phyloP scores from a whole-genome alignment of 2,888 invertebrate genomes.

The Hypsopygia costalis region DNA sequence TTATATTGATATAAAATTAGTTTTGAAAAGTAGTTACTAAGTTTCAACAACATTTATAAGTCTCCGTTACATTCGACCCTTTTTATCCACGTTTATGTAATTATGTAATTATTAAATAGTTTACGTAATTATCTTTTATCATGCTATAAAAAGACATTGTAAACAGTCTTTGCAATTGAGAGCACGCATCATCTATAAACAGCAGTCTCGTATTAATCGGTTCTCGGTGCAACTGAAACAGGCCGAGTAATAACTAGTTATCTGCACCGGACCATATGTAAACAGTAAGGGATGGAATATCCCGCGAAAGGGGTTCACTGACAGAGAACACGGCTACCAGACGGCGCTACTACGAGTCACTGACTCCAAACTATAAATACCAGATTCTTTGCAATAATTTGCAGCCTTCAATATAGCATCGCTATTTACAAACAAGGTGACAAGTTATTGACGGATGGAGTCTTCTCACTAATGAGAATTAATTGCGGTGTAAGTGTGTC shows the following conservation, averaged over 20 bases:
- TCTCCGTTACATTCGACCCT: too few species aligned
- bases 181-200: neutral
- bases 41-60: too few species aligned
- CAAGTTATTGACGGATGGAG: slow-evolving; percentile 57
- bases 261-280: slow-evolving; percentile 8
- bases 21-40: too few species aligned
- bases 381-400: slow-evolving; percentile 46
- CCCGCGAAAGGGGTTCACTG: slow-evolving; percentile 33
- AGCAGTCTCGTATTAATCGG: neutral
- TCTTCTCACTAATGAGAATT: slow-evolving; percentile 56
- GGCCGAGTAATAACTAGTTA: neutral
- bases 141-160: slow-evolving; percentile 1
- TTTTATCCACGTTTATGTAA: too few species aligned
- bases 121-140: too few species aligned
- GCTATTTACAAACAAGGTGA: slow-evolving; percentile 64
- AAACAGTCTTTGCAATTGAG: neutral
- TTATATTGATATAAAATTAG: too few species aligned
- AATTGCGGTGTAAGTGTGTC: slow-evolving; percentile 58
- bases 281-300: slow-evolving; percentile 34
- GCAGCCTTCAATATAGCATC: slow-evolving; percentile 44
- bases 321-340: slow-evolving; percentile 29
- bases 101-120: too few species aligned
- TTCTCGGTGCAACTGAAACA: neutral
- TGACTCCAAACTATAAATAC: slow-evolving; percentile 53
- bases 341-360: slow-evolving; percentile 37